Conservation (phyloP, 64 coral and sea anemone species). For the Dendronephthya gigantea region DNA sequence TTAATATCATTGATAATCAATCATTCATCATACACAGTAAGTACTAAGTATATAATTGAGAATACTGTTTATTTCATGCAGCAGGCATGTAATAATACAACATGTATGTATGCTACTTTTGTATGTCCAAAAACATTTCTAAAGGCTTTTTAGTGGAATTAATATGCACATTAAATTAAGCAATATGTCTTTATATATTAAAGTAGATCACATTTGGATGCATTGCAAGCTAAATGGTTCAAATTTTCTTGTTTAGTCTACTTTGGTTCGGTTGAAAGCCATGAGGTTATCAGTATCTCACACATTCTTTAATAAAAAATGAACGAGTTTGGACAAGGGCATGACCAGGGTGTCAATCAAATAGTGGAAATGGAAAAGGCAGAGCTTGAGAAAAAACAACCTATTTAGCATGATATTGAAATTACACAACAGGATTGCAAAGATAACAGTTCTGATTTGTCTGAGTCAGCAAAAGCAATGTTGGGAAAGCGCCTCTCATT, state of each 20-base stretch:
- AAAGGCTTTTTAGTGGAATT: no score
- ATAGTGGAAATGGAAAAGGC: background rate
- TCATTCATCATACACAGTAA: constrained; percentile 15
- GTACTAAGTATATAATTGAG: no score
- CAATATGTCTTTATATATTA: no score
- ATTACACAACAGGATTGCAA: background rate
- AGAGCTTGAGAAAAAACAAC: background rate
- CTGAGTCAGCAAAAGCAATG: background rate
- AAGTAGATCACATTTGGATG: no score
- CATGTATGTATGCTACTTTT: no score
- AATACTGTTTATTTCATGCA: no score
- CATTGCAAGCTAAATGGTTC: background rate
- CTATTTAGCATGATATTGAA: background rate
- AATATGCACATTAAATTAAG: no score
- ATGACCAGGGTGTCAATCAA: background rate
- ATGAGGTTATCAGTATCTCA: constrained; percentile 4
- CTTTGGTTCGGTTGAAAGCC: background rate
- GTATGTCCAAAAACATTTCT: no score
- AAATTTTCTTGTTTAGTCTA: background rate
- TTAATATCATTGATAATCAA: background rate
- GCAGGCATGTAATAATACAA: no score
- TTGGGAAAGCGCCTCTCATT: background rate
- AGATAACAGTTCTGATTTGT: background rate
- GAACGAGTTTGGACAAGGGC: background rate
- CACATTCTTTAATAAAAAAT: background rate